Conservation (phyloP, 64 coral and sea anemone species). For the Montipora efflorescens region DNA sequence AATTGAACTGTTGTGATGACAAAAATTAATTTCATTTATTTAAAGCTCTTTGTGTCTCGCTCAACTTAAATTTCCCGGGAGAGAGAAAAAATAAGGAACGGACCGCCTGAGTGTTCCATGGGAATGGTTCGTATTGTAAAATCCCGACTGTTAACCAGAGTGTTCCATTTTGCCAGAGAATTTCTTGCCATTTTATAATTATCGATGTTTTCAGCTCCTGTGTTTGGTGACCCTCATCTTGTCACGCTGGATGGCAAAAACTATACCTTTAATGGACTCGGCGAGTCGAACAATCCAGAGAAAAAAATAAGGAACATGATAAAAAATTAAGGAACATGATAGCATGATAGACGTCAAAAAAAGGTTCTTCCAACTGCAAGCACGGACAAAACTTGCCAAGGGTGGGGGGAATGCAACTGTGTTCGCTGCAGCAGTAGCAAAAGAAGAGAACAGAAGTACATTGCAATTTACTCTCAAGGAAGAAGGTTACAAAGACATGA, state of each 20-base stretch:
- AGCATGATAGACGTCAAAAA: slow-evolving; percentile 36
- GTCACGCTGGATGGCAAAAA: slow-evolving; percentile 62
- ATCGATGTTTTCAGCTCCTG: slow-evolving; percentile 8
- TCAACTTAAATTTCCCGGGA: no score
- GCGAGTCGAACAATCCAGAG: slow-evolving; percentile 35
- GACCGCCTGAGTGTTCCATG: no score
- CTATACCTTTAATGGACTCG: slow-evolving; percentile 78
- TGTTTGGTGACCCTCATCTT: slow-evolving; percentile 70
- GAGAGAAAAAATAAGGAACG: no score
- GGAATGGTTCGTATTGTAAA: no score
- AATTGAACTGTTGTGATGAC: no score
- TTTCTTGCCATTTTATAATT: no score
- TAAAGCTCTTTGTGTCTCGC: no score
- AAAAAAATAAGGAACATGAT: no score
- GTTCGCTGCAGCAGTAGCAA: slow-evolving; percentile 45
- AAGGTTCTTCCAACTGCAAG: slow-evolving; percentile 53
- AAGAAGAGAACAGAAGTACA: slow-evolving; percentile 14
- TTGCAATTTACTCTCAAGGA: slow-evolving; percentile 29
- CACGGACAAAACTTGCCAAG: slow-evolving; percentile 51
- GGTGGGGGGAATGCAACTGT: slow-evolving; percentile 54
- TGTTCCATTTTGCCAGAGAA: no score
- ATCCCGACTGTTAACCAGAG: no score
- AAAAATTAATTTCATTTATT: no score
- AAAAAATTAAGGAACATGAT: background rate
- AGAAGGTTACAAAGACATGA: slow-evolving; percentile 5